These are phyloP conservation scores for Cichladusa arquata DNA, from an alignment of 2,113 vertebrate species.

Conservation along the genomic window DNA sequence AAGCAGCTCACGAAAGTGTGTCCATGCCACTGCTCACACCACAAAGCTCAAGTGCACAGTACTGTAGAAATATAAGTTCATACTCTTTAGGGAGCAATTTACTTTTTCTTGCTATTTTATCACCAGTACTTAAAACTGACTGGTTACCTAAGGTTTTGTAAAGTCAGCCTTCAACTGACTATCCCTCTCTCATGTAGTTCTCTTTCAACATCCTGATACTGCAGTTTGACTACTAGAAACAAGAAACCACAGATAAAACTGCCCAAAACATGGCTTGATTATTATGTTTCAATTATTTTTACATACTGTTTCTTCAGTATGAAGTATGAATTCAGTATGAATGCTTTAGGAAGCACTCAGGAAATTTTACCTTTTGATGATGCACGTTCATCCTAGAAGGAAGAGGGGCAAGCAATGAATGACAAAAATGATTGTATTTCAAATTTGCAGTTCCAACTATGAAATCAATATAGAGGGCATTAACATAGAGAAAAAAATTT, in stretches of 20 bases:
- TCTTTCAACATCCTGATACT: not conserved
- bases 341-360: not conserved
- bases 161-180: not conserved
- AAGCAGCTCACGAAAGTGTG: not conserved
- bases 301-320: not conserved
- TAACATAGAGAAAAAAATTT: not conserved
- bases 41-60: not conserved
- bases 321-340: too few species aligned
- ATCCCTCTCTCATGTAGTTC: accelerated
- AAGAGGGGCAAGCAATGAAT: not conserved
- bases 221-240: not conserved
- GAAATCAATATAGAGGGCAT: not conserved
- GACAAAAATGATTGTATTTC: not conserved
- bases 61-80: not conserved
- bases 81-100: not conserved
- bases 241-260: not conserved
- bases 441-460: not conserved
- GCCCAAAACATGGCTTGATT: not conserved
- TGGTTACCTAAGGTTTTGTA: not conserved
- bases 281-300: not conserved
- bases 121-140: not conserved
- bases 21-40: not conserved
- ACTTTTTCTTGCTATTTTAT: not conserved
- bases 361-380: not conserved
- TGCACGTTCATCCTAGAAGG: not conserved